Evolutionary conservation across 2,888 invertebrate genomes (phyloP), one percentile per base, ranked within the genome.

Genomic region (Seladonia tumulorum): DNA sequence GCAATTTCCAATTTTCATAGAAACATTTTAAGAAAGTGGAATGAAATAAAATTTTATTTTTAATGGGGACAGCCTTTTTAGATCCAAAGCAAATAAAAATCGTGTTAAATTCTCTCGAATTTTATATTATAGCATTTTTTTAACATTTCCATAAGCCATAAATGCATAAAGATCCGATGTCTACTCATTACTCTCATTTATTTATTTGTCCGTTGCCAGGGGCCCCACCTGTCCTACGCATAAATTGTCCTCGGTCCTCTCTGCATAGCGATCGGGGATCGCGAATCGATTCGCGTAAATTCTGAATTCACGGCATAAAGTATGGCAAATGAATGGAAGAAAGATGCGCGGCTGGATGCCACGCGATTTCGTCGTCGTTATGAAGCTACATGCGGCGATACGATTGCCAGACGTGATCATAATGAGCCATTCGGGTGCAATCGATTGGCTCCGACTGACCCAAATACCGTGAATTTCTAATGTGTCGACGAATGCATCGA

Each of bases 401-500:
- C 77, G 79, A 83, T 79, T 71, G 83, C 76, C 76, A 87, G 81
- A 80, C 79, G 74, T 70, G 45, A 78, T 18, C 81, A 74, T 88
- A 88, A 88, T 81, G 84, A 83, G 85, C 88, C 74, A 83, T 87
- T 88, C 88, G 77, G 73, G 83, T 72, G 83, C 83, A 68, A 88
- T 88, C 88, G 88, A 88, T 88, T 60, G 82, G 39, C 63, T 74
- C 68, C 68, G 81, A 88, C 68, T 85, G 88, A 88, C 88, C 88
- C 81, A 82, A 88, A 88, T 88, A 87, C 76, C 81, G 66, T 49
- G 72, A 81, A 83, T 81, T 82, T 60, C 83, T 81, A 75, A 77
- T 83, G 68, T 72, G 35, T 76, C 68, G 68, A 18, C 35, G 49
- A 70, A 71, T 57, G 57, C 72, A 49, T 39, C 35, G n/a, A n/a